Conservation (phyloP, 2,113 vertebrate genomes). For the Tor tambroides region DNA sequence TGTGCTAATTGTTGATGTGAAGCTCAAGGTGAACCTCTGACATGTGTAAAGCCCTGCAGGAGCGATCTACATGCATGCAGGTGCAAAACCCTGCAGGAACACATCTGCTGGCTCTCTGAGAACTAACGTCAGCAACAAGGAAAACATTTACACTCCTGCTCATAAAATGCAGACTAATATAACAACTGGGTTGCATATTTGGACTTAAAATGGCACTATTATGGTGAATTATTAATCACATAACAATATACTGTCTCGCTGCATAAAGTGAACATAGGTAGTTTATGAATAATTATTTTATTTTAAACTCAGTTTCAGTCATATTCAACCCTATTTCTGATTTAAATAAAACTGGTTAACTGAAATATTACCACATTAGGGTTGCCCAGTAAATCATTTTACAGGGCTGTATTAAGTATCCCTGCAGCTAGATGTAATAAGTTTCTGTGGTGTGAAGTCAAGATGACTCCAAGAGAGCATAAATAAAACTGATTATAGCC, state of each 20-base stretch:
- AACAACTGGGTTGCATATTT: neutral
- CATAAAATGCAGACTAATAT: neutral
- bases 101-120: neutral
- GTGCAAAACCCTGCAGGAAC: neutral
- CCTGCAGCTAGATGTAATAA: neutral
- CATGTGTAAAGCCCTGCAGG: constrained; percentile 24
- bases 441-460: neutral
- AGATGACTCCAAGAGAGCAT: neutral
- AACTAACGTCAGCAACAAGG: neutral
- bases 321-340: neutral
- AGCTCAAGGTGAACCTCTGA: neutral
- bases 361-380: neutral
- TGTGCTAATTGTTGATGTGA: constrained; percentile 37
- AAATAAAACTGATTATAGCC: neutral
- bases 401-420: neutral
- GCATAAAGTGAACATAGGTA: neutral
- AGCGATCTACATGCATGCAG: neutral
- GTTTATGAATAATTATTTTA: neutral
- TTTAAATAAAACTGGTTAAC: neutral
- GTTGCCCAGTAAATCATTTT: neutral
- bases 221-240: neutral
- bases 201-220: neutral
- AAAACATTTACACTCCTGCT: neutral
- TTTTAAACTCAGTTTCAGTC: neutral
- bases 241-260: neutral